Evolutionary conservation across 2,888 invertebrate genomes (phyloP), one percentile per base, ranked within the genome.

Genomic region (Falcaria lacertinaria): DNA sequence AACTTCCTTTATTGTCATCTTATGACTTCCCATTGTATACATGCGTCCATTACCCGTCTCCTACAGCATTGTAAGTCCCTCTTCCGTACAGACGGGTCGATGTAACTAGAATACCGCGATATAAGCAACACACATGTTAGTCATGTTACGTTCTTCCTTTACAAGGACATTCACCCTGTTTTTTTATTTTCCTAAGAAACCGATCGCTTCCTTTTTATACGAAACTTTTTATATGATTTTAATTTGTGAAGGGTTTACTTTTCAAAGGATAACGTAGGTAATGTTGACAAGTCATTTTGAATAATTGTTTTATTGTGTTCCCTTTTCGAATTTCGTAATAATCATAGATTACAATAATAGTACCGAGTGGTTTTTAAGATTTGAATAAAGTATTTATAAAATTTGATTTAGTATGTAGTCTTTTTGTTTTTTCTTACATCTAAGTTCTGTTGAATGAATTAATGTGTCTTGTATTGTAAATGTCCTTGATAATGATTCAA

Each of bases 121-220:
- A 34, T 52, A 45, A 42, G 48, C 49, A 43, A 45, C 35, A 45
- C 36, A 45, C 54, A 43, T 47, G 43, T 52, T 52, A 47, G 55
- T 60, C 64, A 65, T 60, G 51, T 54, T 28, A 52, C 50, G 58
- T 60, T 60, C 61, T 67, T 69, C 72, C 61, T 65, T 47, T 45
- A 60, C 70, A 77, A 81, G 86, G 82, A 70, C 83, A 68, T 85
- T 85, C 73, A 87, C 85, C 85, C 78, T 64, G 47, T 54, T 58
- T 58, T 64, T 60, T 56, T 62, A 62, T 75, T 81, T 80, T 82
- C 73, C 66, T 61, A 57, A 60, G 74, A 75, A 80, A 75, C 64
- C 65, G 74, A 78, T 74, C 68, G 70, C 67, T 62, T n/a, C 74
- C 74, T 76, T 78, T 79, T 75, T 69, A 72, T 72, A 40, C 40